Evolutionary conservation across 2,113 vertebrate genomes (phyloP).

Genomic region (Galemys pyrenaicus): DNA sequence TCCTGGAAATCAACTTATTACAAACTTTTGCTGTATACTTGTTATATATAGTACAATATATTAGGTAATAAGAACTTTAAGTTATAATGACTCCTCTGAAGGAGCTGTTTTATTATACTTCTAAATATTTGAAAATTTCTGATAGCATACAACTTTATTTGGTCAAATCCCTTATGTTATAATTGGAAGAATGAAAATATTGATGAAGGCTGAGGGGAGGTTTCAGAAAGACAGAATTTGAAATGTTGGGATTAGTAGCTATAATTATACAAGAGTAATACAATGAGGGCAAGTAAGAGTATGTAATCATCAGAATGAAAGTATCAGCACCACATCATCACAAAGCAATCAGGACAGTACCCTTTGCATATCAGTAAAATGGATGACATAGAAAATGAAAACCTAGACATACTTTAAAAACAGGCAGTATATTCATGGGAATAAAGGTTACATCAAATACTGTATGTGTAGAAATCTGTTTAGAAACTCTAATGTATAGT

Average conservation of each 20-base stretch:
- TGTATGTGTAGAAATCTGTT: background rate
- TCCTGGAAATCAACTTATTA: background rate
- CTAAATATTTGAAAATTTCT: constrained; percentile 22
- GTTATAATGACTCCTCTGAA: background rate
- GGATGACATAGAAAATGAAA: background rate
- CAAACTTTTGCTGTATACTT: background rate
- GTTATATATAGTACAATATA: background rate
- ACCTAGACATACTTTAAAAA: background rate
- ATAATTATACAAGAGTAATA: background rate
- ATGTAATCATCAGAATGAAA: background rate
- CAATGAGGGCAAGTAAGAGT: background rate
- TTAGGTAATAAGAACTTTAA: background rate
- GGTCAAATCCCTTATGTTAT: background rate
- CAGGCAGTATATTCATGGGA: background rate
- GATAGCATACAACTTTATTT: background rate
- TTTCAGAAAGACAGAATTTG: background rate
- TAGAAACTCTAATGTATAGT: background rate
- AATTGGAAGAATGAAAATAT: background rate
- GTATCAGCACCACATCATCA: background rate
- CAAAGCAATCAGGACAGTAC: background rate
- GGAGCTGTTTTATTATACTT: background rate
- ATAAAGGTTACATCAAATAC: background rate
- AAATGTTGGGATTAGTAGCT: background rate
- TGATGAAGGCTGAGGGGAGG: background rate
- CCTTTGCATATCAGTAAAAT: background rate